Conservation (phyloP, 2,888 invertebrate species). For the Dicranocentrus wangi region DNA sequence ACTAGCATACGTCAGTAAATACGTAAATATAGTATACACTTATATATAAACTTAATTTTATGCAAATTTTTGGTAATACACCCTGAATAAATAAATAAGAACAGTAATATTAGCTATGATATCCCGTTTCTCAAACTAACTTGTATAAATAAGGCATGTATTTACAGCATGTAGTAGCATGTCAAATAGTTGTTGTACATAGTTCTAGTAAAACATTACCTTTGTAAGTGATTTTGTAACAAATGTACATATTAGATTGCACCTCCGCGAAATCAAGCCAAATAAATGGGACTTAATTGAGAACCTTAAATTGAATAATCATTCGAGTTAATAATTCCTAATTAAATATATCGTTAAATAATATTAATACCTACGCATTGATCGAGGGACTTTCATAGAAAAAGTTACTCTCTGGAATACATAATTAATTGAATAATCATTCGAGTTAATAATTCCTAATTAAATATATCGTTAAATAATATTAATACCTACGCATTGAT, state of each 20-base stretch:
- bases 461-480: too few species aligned
- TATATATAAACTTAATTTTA: not conserved
- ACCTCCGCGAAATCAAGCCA: conserved; percentile 65
- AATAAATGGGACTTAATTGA: conserved; percentile 64
- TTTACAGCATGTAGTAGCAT: too few species aligned
- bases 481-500: too few species aligned
- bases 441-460: not conserved
- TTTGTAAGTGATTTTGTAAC: conserved; percentile 60
- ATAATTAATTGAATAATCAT: conserved; percentile 13
- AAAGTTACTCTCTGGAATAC: too few species aligned
- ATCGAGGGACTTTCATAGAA: too few species aligned
- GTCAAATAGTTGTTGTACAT: too few species aligned
- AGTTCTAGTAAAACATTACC: conserved; percentile 20
- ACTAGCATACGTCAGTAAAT: too few species aligned
- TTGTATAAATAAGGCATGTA: too few species aligned
- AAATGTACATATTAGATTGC: conserved; percentile 65
- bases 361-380: too few species aligned
- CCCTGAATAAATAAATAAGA: conserved; percentile 1
- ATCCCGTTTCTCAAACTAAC: too few species aligned
- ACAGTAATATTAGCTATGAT: conserved; percentile 1
- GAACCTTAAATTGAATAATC: conserved; percentile 46
- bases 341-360: conserved; percentile 18
- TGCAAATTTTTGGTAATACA: conserved; percentile 1
- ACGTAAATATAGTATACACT: too few species aligned
- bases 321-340: not conserved